Evolutionary conservation across 1,140 invertebrate genomes (phyloP).

Genomic region (Listronotus oregonensis): DNA sequence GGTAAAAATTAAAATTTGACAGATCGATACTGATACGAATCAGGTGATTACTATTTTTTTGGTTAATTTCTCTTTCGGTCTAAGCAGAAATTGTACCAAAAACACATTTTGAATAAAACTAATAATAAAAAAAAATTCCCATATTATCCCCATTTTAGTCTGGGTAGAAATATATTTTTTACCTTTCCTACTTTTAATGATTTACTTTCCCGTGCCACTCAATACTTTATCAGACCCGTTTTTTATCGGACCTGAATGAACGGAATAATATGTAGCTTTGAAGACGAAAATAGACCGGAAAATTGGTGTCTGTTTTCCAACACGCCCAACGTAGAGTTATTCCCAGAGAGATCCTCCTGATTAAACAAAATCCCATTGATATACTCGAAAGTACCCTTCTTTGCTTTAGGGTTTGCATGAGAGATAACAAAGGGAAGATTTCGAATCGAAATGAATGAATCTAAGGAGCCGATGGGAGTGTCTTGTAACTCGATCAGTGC

Average conservation of each 20-base stretch:
- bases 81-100: no score
- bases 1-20: no score
- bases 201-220: no score
- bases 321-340: conserved; percentile 19
- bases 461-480: conserved; percentile 39
- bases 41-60: no score
- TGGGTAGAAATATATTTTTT: no score
- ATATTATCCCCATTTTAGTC: no score
- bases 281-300: conserved; percentile 29
- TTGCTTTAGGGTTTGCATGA: conserved; percentile 28
- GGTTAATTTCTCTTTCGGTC: no score
- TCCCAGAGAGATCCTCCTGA: conserved; percentile 28
- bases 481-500: conserved; percentile 46
- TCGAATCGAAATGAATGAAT: conserved; percentile 31
- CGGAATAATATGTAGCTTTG: neutral
- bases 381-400: conserved; percentile 27
- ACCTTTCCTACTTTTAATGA: no score
- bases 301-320: conserved; percentile 33
- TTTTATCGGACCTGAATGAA: conserved; percentile 5
- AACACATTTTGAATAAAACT: no score
- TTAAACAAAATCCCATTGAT: conserved; percentile 38
- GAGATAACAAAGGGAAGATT: conserved; percentile 35
- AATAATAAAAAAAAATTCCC: no score
- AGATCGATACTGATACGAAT: no score
- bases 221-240: no score